Base-by-base conservation (phyloP, 53 echinoderm and acorn worm genomes). In the Zoroaster sp. region DNA sequence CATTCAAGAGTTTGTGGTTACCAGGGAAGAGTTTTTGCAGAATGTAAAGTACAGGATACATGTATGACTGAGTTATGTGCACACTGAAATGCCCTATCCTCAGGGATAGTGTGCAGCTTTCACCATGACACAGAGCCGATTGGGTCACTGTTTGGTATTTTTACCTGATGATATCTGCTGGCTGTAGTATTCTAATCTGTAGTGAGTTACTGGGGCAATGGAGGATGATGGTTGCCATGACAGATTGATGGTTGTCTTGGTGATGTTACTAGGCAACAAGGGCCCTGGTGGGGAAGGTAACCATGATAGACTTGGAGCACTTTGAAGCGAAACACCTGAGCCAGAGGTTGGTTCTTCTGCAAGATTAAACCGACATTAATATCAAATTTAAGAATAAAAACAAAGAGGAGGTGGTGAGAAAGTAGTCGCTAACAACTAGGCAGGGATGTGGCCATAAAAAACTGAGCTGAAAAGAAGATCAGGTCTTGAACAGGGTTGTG, bases 151-250 rank as follows among this genome's bases (percentile, higher is more conserved):
- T n/a, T n/a, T n/a, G n/a, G n/a, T 1, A 12, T 69, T 41, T 37
- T n/a, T 59, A 87, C 75, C 74, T 51, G 13, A 5, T 15, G 45
- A 40, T 14, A 54, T 38, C 51, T 94, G 90, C 1, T 80, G 92
- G 67, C 89, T 92, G 76, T 86, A 94, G 37, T 92, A 94, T 75
- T 94, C 94, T 30, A 94, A 54, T 35, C 88, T 68, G 43, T 94
- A 94, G 11, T 89, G 87, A 0, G 89, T 90, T 17, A 92, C 75
- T 18, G 86, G 54, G n/a, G 78, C 18, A 21, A 73, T 38, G 11
- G 72, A 74, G 35, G 52, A 5, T 17, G 90, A 75, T 21, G 87
- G 90, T 74, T 80, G 83, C 94, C 94, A 94, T 28, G 94, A 79
- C 54, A 94, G 81, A 39, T 66, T 73, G 40, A 94, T 74, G 43